A percentile compares a stretch with the other conserved stretches of the same genome.
Evolutionary conservation across 2,113 vertebrate species (phyloP).

Genomic region (Vombatus ursinus): DNA sequence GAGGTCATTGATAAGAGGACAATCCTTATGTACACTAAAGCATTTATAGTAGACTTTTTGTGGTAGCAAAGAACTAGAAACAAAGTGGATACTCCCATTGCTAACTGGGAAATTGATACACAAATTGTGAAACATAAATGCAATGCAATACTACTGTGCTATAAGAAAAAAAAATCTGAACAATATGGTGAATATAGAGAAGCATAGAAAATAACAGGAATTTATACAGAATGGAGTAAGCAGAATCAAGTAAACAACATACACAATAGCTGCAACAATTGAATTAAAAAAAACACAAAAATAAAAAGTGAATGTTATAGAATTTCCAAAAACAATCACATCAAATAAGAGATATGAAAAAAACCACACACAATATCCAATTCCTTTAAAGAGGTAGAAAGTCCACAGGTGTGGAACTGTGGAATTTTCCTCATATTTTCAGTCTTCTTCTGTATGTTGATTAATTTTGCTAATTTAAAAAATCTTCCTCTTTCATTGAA

Average conservation of each 20-base stretch:
- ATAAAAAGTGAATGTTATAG: not conserved
- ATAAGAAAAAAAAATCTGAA: not conserved
- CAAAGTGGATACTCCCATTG: too few species aligned
- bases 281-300: not conserved
- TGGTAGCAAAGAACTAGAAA: not conserved
- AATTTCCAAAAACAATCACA: not conserved
- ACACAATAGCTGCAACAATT: not conserved
- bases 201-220: not conserved
- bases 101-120: not conserved
- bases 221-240: not conserved
- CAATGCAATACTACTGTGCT: not conserved
- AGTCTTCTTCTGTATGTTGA: not conserved
- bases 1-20: not conserved
- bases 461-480: not conserved
- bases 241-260: not conserved
- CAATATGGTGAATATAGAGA: not conserved
- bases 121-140: not conserved
- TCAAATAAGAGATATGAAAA: not conserved
- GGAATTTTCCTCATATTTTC: not conserved
- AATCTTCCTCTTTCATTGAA: not conserved
- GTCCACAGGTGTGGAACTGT: not conserved
- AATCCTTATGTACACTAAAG: not conserved
- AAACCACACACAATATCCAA: not conserved
- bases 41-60: not conserved
- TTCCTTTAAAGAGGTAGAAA: not conserved